A percentile compares a stretch with the other conserved stretches of the same genome.
Conservation (phyloP, 2,888 invertebrate genomes). For the Hydropsyche betteni region DNA sequence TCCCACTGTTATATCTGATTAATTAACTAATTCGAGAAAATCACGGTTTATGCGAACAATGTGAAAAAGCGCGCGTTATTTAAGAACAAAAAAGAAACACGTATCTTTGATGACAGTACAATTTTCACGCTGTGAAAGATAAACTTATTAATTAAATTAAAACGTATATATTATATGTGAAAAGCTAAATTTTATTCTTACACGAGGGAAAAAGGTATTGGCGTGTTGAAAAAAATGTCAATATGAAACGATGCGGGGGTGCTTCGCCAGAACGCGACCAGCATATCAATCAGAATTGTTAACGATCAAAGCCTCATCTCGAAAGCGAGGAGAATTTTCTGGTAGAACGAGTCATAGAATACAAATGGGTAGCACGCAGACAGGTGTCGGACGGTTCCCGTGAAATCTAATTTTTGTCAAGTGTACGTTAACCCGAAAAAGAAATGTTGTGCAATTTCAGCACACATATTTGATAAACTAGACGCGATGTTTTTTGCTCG, state of each 20-base stretch:
- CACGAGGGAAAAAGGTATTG: not conserved
- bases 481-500: not conserved
- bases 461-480: not conserved
- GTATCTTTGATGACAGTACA: too few relatives aligned
- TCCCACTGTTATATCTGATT: too few relatives aligned
- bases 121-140: too few relatives aligned
- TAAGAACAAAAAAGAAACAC: too few relatives aligned
- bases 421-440: not conserved
- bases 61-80: not conserved
- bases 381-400: not conserved
- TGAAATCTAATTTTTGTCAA: slow-evolving; percentile 20
- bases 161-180: too few relatives aligned
- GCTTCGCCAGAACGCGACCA: not conserved
- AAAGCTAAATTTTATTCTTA: not conserved
- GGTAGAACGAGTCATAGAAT: slow-evolving; percentile 15
- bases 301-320: slow-evolving; percentile 22
- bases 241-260: not conserved
- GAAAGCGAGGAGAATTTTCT: slow-evolving; percentile 20
- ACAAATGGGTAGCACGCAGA: slow-evolving; percentile 11
- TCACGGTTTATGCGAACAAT: not conserved
- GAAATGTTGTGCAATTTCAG: slow-evolving; percentile 12
- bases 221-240: slow-evolving; percentile 18
- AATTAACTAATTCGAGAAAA: not conserved
- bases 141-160: too few relatives aligned
- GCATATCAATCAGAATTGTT: slow-evolving; percentile 16